Evolutionary conservation across 2,113 vertebrate species (phyloP), one percentile per base, ranked within the genome.

Genomic region (Etia nguti): DNA sequence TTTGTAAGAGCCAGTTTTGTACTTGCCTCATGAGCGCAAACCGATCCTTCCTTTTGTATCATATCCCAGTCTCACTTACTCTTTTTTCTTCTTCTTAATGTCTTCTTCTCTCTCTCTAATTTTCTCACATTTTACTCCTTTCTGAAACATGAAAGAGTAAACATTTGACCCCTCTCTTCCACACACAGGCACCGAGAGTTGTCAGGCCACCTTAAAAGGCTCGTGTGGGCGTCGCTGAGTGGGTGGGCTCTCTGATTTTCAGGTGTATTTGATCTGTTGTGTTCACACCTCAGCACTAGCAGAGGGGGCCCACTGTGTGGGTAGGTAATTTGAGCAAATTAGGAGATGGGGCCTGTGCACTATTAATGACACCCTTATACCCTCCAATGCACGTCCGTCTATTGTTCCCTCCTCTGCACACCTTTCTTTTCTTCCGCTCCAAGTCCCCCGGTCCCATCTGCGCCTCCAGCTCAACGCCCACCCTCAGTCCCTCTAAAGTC

Each of bases 271-370:
- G 95, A 96, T 96, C 92, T 90, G 89, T 82, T 92, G 80, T 93
- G 93, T 95, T 94, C 90, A 90, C 94, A 94, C 95, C 93, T 93
- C 92, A 26, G 80, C 73, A 16, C 79, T 90, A 93, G 93, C 84
- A 12, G 60, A 38, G 88, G 91, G 89, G 83, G 43, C 87, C 87
- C 83, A 36, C 10, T 84, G 95, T 84, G 91, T 93, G 88, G 95
- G 92, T 81, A 91, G 95, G 95, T 96, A 96, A 97, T 94, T 94
- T 89, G 94, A 96, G 94, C 89, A 94, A 95, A 96, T 95, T 96
- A 96, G 95, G 93, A 96, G 95, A 96, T 94, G 94, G 91, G 90
- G 92, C 90, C 94, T 79, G 90, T 83, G 92, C 82, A 92, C 85
- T 88, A 92, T 94, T 95, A 94, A 92, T 91, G 94, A 92, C 93